Evolutionary conservation across 2,888 invertebrate genomes (phyloP), one percentile per base, ranked within the genome.

Genomic region (Oxyteleia sp.): DNA sequence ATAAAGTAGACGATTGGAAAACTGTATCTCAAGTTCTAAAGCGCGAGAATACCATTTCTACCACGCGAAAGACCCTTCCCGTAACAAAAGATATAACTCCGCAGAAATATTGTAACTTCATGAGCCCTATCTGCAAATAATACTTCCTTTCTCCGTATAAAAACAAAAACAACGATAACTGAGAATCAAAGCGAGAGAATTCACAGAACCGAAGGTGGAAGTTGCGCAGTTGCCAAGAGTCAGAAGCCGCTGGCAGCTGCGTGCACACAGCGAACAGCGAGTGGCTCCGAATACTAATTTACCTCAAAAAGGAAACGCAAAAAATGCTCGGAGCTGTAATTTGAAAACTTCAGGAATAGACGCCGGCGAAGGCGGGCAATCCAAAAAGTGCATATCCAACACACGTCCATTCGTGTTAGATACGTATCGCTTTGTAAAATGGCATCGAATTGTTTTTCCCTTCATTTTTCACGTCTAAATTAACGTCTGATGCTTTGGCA

Each of bases 221-320:
- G 79, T 79, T 79, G 79, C 79, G 79, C 71, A 71, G 79, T 79
- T 79, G 79, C 79, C 79, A 79, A 79, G 79, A 79, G 79, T 79
- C 71, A 71, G 79, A 79, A 79, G 69, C 61, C 61, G 53, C 69
- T 78, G 69, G 78, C 78, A 78, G 78, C 78, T 78, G 78, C 69
- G 63, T 53, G 78, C 78, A 57, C 63, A 61, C 63, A 61, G 61
- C 61, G 61, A 78, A 69, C 68, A 69, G 53, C 53, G 66, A 53
- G 59, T 38, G 71, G 71, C 69, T 71, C 23, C 69, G 78, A 78
- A 78, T 78, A 78, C 78, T 78, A 78, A 78, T 78, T 20, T 63
- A 29, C 59, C 43, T 68, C 51, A 61, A 68, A 68, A 68, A 68
- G 61, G 53, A 53, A 51, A 18, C 23, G 49, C n/a, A 78, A 68